Percentiles rank a stretch among this genome's conserved stretches.
phyloP scores from a whole-genome alignment of 2,113 vertebrate species.

The Muntiacus muntjak region DNA sequence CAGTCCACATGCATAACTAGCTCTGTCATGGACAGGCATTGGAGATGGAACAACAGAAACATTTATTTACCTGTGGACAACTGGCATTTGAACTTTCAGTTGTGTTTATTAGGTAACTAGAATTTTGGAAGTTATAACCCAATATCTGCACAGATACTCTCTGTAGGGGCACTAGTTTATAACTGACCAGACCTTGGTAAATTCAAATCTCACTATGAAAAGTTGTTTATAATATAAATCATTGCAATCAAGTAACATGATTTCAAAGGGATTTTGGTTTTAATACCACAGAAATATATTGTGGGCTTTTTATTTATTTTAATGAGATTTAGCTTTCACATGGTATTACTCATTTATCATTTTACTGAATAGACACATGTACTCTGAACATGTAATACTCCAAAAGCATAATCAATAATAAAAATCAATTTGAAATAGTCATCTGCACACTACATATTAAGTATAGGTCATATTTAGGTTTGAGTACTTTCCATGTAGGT shows the following conservation, averaged over 20 bases:
- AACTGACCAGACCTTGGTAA: background rate
- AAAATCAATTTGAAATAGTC: background rate
- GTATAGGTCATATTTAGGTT: background rate
- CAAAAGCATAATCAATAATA: background rate
- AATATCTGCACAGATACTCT: background rate
- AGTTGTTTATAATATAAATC: background rate
- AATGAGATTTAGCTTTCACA: background rate
- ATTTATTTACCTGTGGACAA: background rate
- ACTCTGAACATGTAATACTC: background rate
- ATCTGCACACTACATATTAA: background rate
- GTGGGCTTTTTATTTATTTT: background rate
- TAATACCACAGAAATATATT: background rate
- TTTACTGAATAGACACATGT: background rate
- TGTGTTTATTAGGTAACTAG: background rate
- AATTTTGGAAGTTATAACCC: background rate
- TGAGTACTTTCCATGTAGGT: accelerated
- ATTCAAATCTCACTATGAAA: background rate
- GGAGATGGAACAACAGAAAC: background rate
- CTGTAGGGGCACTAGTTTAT: background rate
- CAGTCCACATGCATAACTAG: background rate
- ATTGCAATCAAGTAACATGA: background rate
- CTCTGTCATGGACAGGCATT: background rate
- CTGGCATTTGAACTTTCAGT: background rate
- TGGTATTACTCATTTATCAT: background rate
- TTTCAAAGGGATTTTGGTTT: background rate